Evolutionary conservation across 35 echinoderm and acorn worm species (phyloP).

Genomic region (Stichopus chloronotus): DNA sequence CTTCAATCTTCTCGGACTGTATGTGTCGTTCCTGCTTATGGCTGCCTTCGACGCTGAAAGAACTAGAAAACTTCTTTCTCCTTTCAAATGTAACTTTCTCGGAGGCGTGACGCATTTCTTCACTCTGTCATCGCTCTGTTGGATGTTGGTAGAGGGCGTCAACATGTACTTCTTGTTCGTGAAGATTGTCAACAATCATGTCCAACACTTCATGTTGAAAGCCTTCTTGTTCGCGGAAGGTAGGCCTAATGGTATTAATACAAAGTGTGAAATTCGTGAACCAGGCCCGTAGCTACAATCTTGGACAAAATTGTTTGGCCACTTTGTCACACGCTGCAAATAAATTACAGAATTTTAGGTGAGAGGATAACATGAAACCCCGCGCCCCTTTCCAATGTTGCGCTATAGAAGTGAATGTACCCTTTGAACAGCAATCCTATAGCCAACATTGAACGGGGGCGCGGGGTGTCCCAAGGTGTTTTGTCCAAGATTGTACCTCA

Average conservation of each 20-base stretch:
- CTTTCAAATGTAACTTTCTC: slow-evolving; percentile 65
- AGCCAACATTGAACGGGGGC: no score
- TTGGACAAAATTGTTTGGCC: no score
- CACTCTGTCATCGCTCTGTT: slow-evolving; percentile 72
- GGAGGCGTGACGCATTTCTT: slow-evolving; percentile 76
- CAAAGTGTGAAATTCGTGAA: no score
- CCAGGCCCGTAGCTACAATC: background rate
- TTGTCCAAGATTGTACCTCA: background rate
- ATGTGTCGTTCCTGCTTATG: slow-evolving; percentile 70
- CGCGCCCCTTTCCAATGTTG: no score
- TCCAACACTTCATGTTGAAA: slow-evolving; percentile 75
- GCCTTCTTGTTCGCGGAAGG: slow-evolving; percentile 73
- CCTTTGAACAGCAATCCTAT: no score
- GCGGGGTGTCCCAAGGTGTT: no score
- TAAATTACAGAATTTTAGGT: background rate
- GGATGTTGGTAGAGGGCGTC: slow-evolving; percentile 80
- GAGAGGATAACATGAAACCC: no score
- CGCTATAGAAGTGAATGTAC: no score
- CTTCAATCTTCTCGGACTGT: slow-evolving; percentile 60
- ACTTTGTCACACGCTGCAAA: no score
- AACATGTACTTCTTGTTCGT: slow-evolving; percentile 85
- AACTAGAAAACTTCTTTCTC: slow-evolving; percentile 33
- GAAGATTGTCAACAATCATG: slow-evolving; percentile 61
- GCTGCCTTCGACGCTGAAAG: slow-evolving; percentile 68
- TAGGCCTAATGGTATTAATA: background rate